Conservation (phyloP, 1,140 invertebrate species). For the Anastatus disparis region DNA sequence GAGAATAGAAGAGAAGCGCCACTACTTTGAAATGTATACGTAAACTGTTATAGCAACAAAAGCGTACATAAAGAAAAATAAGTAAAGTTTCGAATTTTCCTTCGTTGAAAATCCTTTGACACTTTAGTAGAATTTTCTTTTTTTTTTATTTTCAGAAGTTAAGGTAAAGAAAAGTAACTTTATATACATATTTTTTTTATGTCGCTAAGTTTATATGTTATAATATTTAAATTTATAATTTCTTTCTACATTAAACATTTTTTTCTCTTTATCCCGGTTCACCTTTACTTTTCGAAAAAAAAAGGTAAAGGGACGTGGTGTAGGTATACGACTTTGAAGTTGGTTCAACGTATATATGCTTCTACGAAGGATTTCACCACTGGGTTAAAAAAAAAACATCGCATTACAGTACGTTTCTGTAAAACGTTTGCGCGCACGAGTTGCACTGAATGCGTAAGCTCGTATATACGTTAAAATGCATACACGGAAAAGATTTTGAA, state of each 20-base stretch:
- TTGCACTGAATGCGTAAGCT: background rate
- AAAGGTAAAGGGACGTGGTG: background rate
- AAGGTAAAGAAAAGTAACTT: too few species aligned
- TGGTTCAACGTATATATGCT: background rate
- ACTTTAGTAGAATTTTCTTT: background rate
- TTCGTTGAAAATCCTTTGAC: background rate
- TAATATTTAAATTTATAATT: slow-evolving; percentile 34
- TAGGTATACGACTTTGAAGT: slow-evolving; percentile 6
- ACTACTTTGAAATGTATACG: too few species aligned
- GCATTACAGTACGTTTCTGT: background rate
- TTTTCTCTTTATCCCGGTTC: background rate
- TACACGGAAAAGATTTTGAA: background rate
- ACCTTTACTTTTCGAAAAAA: background rate
- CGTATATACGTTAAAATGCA: background rate
- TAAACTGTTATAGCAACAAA: too few species aligned
- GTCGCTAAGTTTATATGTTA: background rate
- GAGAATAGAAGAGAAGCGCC: too few species aligned
- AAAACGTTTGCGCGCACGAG: background rate
- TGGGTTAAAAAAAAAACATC: background rate
- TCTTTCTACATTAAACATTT: slow-evolving; percentile 24
- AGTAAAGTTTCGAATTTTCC: too few species aligned
- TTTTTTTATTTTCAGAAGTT: too few species aligned
- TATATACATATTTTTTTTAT: too few species aligned
- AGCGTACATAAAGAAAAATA: too few species aligned
- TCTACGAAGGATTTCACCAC: background rate